phyloP scores from a whole-genome alignment of 2,113 vertebrate genomes.

The Gambusia holbrooki region DNA sequence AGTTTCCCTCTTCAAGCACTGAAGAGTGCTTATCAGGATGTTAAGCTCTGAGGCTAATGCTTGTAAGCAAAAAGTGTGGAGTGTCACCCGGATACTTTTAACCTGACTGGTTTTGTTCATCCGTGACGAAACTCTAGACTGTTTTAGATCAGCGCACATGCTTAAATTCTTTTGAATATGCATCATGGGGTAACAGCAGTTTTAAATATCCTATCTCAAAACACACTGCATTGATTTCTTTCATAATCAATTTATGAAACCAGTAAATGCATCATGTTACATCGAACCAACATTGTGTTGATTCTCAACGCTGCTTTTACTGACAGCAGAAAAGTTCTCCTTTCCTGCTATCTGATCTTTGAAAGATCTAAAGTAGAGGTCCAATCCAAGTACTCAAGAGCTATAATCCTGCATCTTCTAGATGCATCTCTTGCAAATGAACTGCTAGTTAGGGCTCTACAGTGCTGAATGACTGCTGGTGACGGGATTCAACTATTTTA shows the following conservation, averaged over 20 bases:
- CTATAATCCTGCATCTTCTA: no score
- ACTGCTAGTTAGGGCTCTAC: no score
- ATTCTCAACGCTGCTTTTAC: no score
- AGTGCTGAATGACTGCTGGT: no score
- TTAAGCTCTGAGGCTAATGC: constrained; percentile 54
- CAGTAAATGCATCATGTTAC: no score
- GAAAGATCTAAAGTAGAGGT: not conserved
- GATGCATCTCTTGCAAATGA: no score
- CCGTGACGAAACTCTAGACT: not conserved
- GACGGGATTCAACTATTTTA: no score
- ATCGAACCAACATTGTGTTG: no score
- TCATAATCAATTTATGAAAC: not conserved
- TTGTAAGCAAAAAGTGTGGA: constrained; percentile 61
- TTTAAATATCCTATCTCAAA: not conserved
- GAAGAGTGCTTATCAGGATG: constrained; percentile 65
- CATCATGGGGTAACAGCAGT: not conserved
- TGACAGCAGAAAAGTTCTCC: no score
- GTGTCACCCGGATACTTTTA: constrained; percentile 41
- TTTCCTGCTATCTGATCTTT: not conserved
- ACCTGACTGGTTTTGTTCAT: constrained; percentile 12
- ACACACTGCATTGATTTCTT: not conserved
- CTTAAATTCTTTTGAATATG: not conserved
- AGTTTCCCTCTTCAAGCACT: constrained; percentile 47
- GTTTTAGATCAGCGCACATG: not conserved
- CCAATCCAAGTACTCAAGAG: no score